Evolutionary conservation across 2,888 invertebrate species (phyloP), one percentile per base, ranked within the genome.

Genomic region (Bombylius discolor): DNA sequence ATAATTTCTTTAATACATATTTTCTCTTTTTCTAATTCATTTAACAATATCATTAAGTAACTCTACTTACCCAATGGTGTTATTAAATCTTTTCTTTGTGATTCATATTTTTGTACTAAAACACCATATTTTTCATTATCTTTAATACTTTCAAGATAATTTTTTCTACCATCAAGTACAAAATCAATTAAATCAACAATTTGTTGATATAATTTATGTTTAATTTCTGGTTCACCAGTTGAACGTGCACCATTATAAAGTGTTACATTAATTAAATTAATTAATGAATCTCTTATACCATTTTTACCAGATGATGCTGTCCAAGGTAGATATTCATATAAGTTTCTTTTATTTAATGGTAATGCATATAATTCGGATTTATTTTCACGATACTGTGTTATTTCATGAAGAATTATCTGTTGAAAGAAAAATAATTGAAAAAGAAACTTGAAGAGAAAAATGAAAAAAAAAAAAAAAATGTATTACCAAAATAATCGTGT

Each of bases 321-420:
- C 89, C 89, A 90, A 0, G 89, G 87, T 14, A 85, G 70, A 67
- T 83, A 85, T 66, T 87, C 86, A 8, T 77, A 70, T 4, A 61
- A 51, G 14, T 70, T 68, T 53, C 71, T 60, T 55, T 67, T 67
- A 49, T 70, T 66, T 45, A 69, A 66, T 5, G 76, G 70, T 6
- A 80, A 74, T 3, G 70, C 68, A 61, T 78, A 84, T 55, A 73
- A 71, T 31, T 76, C 74, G 1, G 73, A 71, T 68, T 82, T 81
- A 62, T 77, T 78, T 63, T 81, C 79, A 33, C 87, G 79, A 63
- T 78, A 79, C 63, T 77, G 78, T 8, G 83, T 75, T 48, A 88
- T 83, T 67, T 85, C 83, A 52, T 78, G 77, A 39, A 89, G 66
- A 57, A 84, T 77, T n/a, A 74, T 74, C 82, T 82, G 13, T 46